These are phyloP conservation scores for Neodiprion virginianus DNA, from an alignment of 1,140 invertebrate genomes.

Conservation along the genomic window DNA sequence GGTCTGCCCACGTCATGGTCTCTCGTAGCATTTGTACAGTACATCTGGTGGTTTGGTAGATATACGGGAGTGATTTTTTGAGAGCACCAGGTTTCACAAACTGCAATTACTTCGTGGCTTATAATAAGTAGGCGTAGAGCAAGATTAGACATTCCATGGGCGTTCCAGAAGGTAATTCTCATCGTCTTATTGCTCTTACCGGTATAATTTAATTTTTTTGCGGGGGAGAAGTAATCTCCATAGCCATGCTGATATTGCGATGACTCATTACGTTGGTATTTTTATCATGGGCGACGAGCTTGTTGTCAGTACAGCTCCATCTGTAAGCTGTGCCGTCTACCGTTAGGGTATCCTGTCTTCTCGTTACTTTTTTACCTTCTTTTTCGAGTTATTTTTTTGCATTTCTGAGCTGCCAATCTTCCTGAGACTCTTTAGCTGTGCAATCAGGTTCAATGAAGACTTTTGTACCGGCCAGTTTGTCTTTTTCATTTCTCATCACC, in stretches of 20 bases:
- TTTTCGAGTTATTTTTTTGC: slow-evolving; percentile 10
- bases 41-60: not conserved
- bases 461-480: not conserved
- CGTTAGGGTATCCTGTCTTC: not conserved
- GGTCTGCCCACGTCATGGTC: not conserved
- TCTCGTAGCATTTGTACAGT: not conserved
- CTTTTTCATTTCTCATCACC: slow-evolving; percentile 5
- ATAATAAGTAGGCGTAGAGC: not conserved
- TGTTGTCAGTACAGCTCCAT: too few species aligned
- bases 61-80: not conserved
- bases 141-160: not conserved
- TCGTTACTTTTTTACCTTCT: slow-evolving; percentile 8
- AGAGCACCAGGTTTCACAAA: not conserved
- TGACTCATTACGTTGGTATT: too few species aligned
- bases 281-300: too few species aligned
- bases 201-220: not conserved
- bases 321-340: not conserved
- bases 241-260: too few species aligned
- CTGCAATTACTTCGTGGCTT: not conserved
- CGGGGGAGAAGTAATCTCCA: too few species aligned
- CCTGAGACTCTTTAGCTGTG: slow-evolving; percentile 2
- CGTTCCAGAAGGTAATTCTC: slow-evolving; percentile 11
- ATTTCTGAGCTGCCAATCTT: slow-evolving; percentile 11
- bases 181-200: not conserved
- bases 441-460: not conserved